A percentile compares a stretch with the other conserved stretches of the same genome.
Evolutionary conservation across 2,797 vertebrate species (phyloP).

Genomic region (Sebastes aleutianus): DNA sequence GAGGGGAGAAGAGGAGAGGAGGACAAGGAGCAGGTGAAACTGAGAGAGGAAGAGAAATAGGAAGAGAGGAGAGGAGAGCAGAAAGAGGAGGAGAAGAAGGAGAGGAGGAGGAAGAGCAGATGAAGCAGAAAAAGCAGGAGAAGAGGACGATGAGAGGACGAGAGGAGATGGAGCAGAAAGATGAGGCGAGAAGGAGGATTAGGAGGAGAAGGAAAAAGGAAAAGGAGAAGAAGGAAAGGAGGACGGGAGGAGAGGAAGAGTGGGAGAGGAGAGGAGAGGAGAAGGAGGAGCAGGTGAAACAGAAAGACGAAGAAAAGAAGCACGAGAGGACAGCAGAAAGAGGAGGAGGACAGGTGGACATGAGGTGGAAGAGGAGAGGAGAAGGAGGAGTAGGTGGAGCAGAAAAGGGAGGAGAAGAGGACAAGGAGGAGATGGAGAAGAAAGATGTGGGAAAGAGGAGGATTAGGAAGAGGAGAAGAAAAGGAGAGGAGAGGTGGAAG

Average conservation of each 20-base stretch:
- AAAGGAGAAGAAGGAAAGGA: neutral
- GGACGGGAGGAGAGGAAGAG: neutral
- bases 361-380: neutral
- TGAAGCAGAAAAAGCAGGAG: neutral
- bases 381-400: neutral
- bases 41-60: neutral
- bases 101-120: neutral
- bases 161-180: neutral
- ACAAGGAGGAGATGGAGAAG: too few species aligned
- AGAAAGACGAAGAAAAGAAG: neutral
- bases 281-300: neutral
- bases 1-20: neutral
- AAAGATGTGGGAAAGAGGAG: neutral
- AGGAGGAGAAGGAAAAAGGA: too few species aligned
- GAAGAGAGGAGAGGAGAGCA: neutral
- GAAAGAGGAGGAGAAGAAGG: neutral
- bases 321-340: too few species aligned
- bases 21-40: neutral
- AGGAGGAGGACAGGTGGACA: neutral
- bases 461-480: neutral
- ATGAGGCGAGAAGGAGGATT: accelerated
- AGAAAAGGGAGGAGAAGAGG: neutral
- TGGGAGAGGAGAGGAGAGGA: too few species aligned
- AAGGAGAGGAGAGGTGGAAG: neutral
- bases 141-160: neutral